A percentile compares a stretch with the other conserved stretches of the same genome.
Evolutionary conservation across 64 coral and sea anemone genomes (phyloP).

Genomic region (Stichodactyla helianthus): DNA sequence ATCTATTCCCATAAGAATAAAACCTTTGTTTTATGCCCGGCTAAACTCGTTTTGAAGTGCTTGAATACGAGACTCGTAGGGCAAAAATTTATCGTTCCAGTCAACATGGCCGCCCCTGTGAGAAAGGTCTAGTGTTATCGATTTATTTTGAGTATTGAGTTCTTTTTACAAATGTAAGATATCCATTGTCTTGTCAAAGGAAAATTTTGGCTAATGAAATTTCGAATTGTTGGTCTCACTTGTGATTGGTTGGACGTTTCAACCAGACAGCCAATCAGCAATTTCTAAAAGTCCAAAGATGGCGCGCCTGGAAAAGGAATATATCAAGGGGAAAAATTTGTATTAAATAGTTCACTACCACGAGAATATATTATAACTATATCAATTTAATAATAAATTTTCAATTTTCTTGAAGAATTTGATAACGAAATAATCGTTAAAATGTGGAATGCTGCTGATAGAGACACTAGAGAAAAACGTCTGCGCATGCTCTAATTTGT

Average conservation of each 20-base stretch:
- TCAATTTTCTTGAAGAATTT: background rate
- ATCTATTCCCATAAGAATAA: too few relatives aligned
- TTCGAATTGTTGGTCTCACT: background rate
- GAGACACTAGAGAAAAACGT: too few relatives aligned
- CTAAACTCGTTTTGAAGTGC: too few relatives aligned
- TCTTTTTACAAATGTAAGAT: background rate
- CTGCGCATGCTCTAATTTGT: too few relatives aligned
- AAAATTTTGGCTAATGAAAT: background rate
- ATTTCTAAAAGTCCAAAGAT: background rate
- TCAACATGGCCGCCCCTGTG: too few relatives aligned
- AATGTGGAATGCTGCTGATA: too few relatives aligned
- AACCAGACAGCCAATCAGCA: background rate
- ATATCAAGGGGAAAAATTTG: background rate
- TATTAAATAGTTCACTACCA: background rate
- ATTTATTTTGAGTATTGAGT: too few relatives aligned
- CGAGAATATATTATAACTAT: background rate
- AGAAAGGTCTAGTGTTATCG: too few relatives aligned
- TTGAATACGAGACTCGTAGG: too few relatives aligned
- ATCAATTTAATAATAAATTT: background rate
- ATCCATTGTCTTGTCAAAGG: background rate
- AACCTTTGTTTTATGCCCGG: too few relatives aligned
- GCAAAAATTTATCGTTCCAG: too few relatives aligned
- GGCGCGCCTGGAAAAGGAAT: too few relatives aligned
- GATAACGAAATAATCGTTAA: background rate
- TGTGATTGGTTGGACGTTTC: background rate